These are phyloP conservation scores for Trissoscelio sp. DNA, from an alignment of 2,888 invertebrate species.

Conservation along the genomic window DNA sequence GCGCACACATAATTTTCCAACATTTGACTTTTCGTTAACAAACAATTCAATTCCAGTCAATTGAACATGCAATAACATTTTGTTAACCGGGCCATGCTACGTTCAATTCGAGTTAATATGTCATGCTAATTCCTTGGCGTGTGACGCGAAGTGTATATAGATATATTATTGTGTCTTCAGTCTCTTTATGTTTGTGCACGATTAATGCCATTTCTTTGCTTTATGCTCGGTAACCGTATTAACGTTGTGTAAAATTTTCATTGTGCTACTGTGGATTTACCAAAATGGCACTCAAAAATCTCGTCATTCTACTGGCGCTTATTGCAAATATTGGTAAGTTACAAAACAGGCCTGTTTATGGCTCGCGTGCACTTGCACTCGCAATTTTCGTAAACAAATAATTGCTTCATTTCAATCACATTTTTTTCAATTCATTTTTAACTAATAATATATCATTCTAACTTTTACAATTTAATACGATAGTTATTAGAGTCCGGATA, in stretches of 20 bases:
- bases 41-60: neutral
- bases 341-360: neutral
- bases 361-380: neutral
- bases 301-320: conserved; percentile 21
- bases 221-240: conserved; percentile 1
- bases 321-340: conserved; percentile 51
- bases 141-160: conserved; percentile 53
- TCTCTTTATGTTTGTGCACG: conserved; percentile 11
- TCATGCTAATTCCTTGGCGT: conserved; percentile 17
- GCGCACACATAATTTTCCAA: conserved; percentile 69
- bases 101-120: conserved; percentile 24
- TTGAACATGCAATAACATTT: conserved; percentile 46
- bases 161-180: conserved; percentile 2
- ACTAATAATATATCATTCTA: too few relatives aligned
- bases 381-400: too few relatives aligned
- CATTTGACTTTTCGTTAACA: conserved; percentile 26
- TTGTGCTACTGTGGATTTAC: conserved; percentile 5
- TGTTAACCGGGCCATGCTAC: neutral
- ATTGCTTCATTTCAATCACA: too few relatives aligned
- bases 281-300: conserved; percentile 33
- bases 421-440: too few relatives aligned
- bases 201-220: conserved; percentile 38
- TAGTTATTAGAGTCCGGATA: too few relatives aligned
- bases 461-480: too few relatives aligned
- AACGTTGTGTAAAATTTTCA: conserved; percentile 26